Base-by-base conservation (phyloP, 2,113 vertebrate species). In the Ptilonorhynchus violaceus region DNA sequence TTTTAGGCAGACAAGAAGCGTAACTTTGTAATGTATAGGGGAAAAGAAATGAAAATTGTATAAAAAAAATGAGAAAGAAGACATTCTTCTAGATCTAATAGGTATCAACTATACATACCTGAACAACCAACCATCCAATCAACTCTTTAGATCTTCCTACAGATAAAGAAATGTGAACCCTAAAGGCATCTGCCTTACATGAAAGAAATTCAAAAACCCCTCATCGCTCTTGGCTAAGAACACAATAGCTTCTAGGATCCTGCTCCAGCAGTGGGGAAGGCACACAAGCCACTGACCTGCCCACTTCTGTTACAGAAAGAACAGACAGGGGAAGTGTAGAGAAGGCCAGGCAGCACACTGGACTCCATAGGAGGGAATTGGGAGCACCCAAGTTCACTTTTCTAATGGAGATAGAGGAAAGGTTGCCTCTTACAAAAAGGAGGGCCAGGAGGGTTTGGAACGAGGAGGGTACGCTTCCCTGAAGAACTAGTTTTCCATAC, bases 251-350 rank as follows among this genome's bases (percentile, higher is more conserved):
- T 46, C 15, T 17, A 66, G 31, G 17, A 44, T 49, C 22, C 44
- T 76, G 27, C 41, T 81, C 7, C 42, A 84, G 46, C 59, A 74
- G 22, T 3, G 4, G 11, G 62, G 30, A 83, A 88, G n/a, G 17
- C 28, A 88, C 41, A 41, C 5, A 58, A 76, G 27, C 13, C 62
- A 56, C 16, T 2, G 3, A 53, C 16, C 31, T 69, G 37, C 9
- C n/a, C 41, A 28, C 7, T 46, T 11, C 25, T 42, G 12, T 11
- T 30, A 21, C 0, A 33, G 25, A 69, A 66, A 70, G 11, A 80
- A 92, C 0, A 0, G 55, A 50, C 24, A 67, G 24, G 13, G 13
- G 19, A 69, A 60, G 30, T 0, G 0, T 10, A 68, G 27, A 46
- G 27, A 39, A 35, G 22, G 50, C 6, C 44, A 50, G 13, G 33